Evolutionary conservation across 2,797 vertebrate species (phyloP).

Genomic region (Neosilurus mollespiculum): DNA sequence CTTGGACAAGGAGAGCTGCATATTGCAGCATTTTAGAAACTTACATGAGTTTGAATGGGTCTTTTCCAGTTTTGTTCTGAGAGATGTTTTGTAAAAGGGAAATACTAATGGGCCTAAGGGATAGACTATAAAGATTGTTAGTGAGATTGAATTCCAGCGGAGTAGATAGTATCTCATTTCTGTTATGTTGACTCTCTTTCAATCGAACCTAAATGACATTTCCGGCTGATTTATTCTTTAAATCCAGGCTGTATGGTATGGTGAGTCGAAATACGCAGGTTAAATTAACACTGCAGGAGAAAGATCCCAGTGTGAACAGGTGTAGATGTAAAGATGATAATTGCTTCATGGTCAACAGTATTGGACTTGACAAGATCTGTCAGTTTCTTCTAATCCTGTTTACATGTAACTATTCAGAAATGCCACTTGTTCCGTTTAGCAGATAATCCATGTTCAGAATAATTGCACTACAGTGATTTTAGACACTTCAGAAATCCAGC

Average conservation of each 20-base stretch:
- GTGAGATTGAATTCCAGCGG: not conserved
- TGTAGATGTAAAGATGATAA: not conserved
- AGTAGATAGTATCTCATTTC: not conserved
- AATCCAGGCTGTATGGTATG: not conserved
- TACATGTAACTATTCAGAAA: not conserved
- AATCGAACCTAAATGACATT: not conserved
- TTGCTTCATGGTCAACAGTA: not conserved
- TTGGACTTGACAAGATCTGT: not conserved
- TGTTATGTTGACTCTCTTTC: not conserved
- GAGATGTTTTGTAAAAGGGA: not conserved
- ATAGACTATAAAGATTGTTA: not conserved
- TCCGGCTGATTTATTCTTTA: not conserved
- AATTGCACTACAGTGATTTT: slow-evolving; percentile 9
- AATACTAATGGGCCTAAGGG: not conserved
- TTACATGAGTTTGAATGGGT: not conserved
- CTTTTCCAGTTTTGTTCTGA: not conserved
- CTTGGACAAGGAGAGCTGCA: not conserved
- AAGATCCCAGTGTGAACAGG: not conserved
- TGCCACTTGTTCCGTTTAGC: not conserved
- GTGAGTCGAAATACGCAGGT: not conserved
- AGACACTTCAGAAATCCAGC: slow-evolving; percentile 18
- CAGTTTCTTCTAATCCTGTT: slow-evolving; percentile 7
- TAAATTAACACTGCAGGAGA: not conserved
- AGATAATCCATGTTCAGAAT: not conserved
- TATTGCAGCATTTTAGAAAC: not conserved